A percentile compares a stretch with the other conserved stretches of the same genome.
Conservation (phyloP, 1,140 invertebrate genomes). For the Cepaea nemoralis region DNA sequence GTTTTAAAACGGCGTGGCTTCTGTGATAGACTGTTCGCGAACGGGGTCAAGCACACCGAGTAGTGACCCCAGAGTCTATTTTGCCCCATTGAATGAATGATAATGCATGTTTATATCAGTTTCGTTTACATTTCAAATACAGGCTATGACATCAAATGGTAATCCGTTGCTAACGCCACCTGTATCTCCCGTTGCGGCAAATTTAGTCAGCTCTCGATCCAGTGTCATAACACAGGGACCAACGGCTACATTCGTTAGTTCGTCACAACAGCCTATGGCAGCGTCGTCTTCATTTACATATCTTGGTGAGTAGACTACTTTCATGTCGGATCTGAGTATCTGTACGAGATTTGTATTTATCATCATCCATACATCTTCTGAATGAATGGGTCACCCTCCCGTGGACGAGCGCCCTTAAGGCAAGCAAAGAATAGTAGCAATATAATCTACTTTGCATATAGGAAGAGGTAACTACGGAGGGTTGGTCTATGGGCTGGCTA, state of each 20-base stretch:
- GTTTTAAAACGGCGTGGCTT: too few species aligned
- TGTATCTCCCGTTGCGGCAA: slow-evolving; percentile 62
- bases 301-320: neutral
- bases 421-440: too few species aligned
- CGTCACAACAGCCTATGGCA: neutral
- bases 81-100: too few species aligned
- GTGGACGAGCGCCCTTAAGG: neutral
- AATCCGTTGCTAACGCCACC: slow-evolving; percentile 55
- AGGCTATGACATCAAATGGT: neutral
- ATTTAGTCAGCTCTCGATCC: slow-evolving; percentile 49
- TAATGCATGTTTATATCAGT: too few species aligned
- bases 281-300: neutral
- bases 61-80: too few species aligned
- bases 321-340: too few species aligned
- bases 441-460: too few species aligned
- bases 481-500: too few species aligned
- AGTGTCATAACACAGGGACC: slow-evolving; percentile 60
- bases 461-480: too few species aligned
- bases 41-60: too few species aligned
- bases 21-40: too few species aligned
- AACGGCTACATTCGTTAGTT: slow-evolving; percentile 26
- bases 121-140: neutral
- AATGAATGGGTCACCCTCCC: neutral
- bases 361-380: neutral
- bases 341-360: too few species aligned